Evolutionary conservation across 2,888 invertebrate species (phyloP).

Genomic region (Gandaritis pyraliata): DNA sequence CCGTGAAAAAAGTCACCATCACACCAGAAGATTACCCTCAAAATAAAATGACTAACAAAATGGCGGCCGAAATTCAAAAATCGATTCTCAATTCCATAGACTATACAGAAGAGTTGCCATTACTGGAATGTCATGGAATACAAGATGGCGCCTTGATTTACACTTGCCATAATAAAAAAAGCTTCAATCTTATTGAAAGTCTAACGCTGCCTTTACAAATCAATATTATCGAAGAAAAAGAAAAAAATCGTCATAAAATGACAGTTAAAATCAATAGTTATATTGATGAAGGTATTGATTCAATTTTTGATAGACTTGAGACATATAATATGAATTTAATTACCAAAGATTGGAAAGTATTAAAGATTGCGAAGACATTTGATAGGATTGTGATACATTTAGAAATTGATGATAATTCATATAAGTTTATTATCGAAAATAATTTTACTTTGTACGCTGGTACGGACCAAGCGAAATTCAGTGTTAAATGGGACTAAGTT

Average conservation of each 20-base stretch:
- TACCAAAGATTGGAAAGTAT: slow-evolving; percentile 53
- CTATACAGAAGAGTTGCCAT: slow-evolving; percentile 46
- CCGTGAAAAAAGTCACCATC: slow-evolving; percentile 40
- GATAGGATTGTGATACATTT: slow-evolving; percentile 45
- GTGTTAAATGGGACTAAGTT: slow-evolving; percentile 47
- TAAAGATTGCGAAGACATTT: slow-evolving; percentile 30
- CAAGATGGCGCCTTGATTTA: slow-evolving; percentile 58
- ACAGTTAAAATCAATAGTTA: slow-evolving; percentile 50
- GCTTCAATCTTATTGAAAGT: slow-evolving; percentile 34
- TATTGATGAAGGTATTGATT: slow-evolving; percentile 42
- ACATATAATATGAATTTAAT: slow-evolving; percentile 54
- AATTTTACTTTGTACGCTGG: slow-evolving; percentile 58
- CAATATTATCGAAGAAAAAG: not conserved
- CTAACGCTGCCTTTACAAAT: slow-evolving; percentile 16
- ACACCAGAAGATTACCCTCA: slow-evolving; percentile 40
- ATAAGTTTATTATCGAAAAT: slow-evolving; percentile 49
- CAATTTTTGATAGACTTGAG: slow-evolving; percentile 52
- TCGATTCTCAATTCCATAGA: slow-evolving; percentile 48
- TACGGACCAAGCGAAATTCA: slow-evolving; percentile 58
- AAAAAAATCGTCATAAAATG: slow-evolving; percentile 40
- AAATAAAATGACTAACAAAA: slow-evolving; percentile 33
- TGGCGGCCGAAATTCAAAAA: slow-evolving; percentile 41
- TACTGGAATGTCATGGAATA: slow-evolving; percentile 61
- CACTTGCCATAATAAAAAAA: slow-evolving; percentile 55
- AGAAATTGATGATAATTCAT: slow-evolving; percentile 53